Evolutionary conservation across 1,140 invertebrate species (phyloP).

Genomic region (Bicyclus anynana): DNA sequence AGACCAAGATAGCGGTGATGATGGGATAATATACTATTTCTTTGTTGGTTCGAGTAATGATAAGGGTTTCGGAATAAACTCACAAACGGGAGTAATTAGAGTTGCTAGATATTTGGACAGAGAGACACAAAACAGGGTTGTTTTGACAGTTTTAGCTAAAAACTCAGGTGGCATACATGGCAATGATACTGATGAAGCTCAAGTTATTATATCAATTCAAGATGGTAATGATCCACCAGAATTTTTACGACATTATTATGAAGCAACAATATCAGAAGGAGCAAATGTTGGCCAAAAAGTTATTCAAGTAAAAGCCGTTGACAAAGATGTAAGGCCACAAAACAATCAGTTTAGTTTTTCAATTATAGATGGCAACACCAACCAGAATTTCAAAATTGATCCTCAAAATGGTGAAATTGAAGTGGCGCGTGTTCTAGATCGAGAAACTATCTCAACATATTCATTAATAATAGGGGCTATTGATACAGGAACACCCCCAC

Average conservation of each 20-base stretch:
- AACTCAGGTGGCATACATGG: slow-evolving; percentile 94
- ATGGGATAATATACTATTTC: slow-evolving; percentile 94
- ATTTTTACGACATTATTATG: slow-evolving; percentile 87
- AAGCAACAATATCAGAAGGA: slow-evolving; percentile 87
- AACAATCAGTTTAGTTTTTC: slow-evolving; percentile 96
- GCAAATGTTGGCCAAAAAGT: slow-evolving; percentile 85
- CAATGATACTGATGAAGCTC: slow-evolving; percentile 96
- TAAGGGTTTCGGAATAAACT: slow-evolving; percentile 92
- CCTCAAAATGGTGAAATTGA: slow-evolving; percentile 89
- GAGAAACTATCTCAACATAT: slow-evolving; percentile 88
- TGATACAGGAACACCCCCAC: slow-evolving; percentile 90
- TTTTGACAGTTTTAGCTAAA: slow-evolving; percentile 95
- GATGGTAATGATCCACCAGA: slow-evolving; percentile 97
- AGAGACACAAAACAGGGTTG: slow-evolving; percentile 93
- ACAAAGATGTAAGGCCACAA: slow-evolving; percentile 93
- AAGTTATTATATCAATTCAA: slow-evolving; percentile 94
- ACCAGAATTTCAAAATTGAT: slow-evolving; percentile 93
- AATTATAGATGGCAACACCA: slow-evolving; percentile 90
- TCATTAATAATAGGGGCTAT: slow-evolving; percentile 92
- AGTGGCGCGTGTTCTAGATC: slow-evolving; percentile 86
- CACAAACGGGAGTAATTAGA: slow-evolving; percentile 89
- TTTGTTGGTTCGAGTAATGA: slow-evolving; percentile 96
- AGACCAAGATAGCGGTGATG: slow-evolving; percentile 94
- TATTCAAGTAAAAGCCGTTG: slow-evolving; percentile 88
- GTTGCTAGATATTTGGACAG: slow-evolving; percentile 91